Base-by-base conservation (phyloP, 2,888 invertebrate genomes). In the Epirrhoe alternata region DNA sequence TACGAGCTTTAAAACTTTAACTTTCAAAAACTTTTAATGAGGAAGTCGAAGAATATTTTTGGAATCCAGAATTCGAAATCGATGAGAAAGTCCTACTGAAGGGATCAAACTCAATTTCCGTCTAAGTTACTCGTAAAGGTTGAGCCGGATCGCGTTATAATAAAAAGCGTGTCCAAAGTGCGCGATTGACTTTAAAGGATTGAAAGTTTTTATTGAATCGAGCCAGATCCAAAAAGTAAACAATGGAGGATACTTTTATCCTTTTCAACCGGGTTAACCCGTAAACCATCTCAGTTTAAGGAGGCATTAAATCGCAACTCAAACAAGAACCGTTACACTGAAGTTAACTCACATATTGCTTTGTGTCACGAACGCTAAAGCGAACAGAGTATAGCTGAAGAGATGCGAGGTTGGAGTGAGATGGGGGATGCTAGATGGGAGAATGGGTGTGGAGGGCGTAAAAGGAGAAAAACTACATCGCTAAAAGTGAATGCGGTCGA, bases 401-500 rank as follows among this genome's bases (percentile, higher is more conserved):
- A 84, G 86, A 85, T 78, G 84, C 78, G 78, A 74, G 74, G 89
- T 80, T 67, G 75, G 89, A 90, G 85, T 77, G 90, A 86, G 91
- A 91, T 77, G 88, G 89, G 78, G 79, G 80, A 85, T 80, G 82
- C 77, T 77, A 79, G 85, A 85, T 84, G 84, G 85, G 85, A 88
- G 90, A 90, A 87, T 86, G 89, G 88, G 86, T 86, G 84, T 86
- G 89, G 89, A 90, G 92, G 88, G 91, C 84, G 89, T 89, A 92
- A 92, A 91, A 91, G 86, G 92, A 92, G 91, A 92, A 92, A 92
- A 93, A 92, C 93, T 92, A 91, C 91, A 90, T 86, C 89, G 92
- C 92, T 92, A 92, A 92, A 92, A 92, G 92, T 92, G 92, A 93
- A 93, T 91, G 93, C 93, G 92, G 93, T 92, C 91, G 92, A 92